Percentiles rank a stretch among this genome's conserved stretches.
Evolutionary conservation across 1,140 invertebrate genomes (phyloP).

Genomic region (Macrocentrus cingulum): DNA sequence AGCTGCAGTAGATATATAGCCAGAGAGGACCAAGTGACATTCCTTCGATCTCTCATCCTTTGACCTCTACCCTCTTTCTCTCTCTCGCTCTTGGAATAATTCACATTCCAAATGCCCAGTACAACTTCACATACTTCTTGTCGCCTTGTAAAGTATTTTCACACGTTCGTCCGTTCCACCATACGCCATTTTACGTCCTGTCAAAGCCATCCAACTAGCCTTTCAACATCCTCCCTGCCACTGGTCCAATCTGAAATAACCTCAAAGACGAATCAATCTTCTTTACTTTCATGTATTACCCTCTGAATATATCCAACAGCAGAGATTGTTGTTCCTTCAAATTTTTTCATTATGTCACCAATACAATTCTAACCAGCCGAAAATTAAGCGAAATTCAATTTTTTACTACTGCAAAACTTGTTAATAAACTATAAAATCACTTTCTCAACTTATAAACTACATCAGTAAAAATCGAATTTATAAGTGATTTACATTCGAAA

Average conservation of each 20-base stretch:
- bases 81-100: constrained; percentile 5
- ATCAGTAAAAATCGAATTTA: too few relatives aligned
- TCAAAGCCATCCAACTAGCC: neutral
- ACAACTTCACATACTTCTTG: constrained; percentile 3
- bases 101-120: constrained; percentile 17
- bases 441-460: too few relatives aligned
- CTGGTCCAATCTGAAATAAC: neutral
- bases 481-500: too few relatives aligned
- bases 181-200: too few relatives aligned
- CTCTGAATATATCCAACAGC: neutral
- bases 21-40: constrained; percentile 3
- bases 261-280: constrained; percentile 1
- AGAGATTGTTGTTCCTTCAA: too few relatives aligned
- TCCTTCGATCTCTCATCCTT: constrained; percentile 1
- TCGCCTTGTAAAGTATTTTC: constrained; percentile 10
- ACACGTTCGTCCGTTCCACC: neutral
- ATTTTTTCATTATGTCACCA: too few relatives aligned
- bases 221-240: neutral
- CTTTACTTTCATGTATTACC: neutral
- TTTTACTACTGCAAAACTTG: too few relatives aligned
- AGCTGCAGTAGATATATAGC: neutral
- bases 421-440: too few relatives aligned
- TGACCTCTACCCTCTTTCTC: neutral
- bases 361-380: too few relatives aligned
- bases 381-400: too few relatives aligned